These are phyloP conservation scores for Drosophila pectinifera DNA, from an alignment of 1,140 invertebrate genomes.

Conservation along the genomic window DNA sequence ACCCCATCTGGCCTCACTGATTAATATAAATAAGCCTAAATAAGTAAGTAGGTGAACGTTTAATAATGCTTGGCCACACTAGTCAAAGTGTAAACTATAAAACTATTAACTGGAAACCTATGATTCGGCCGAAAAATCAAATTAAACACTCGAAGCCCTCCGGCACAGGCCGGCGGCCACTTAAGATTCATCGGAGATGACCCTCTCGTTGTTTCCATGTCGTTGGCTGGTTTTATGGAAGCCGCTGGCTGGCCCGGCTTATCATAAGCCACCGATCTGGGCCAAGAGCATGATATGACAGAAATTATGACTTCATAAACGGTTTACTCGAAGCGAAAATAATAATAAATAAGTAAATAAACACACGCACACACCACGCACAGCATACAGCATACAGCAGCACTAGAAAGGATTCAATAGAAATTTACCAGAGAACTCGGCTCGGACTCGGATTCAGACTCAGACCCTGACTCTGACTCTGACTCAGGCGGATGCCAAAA, in stretches of 20 bases:
- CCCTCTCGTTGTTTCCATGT: conserved; percentile 25
- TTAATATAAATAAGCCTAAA: no score
- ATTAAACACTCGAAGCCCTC: conserved; percentile 66
- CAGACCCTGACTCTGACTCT: no score
- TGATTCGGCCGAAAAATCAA: conserved; percentile 53
- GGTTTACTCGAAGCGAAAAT: conserved; percentile 37
- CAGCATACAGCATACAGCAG: no score
- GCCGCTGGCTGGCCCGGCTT: conserved; percentile 26
- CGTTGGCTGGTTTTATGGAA: conserved; percentile 23
- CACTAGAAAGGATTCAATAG: conserved; percentile 70
- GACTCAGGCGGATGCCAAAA: conserved; percentile 41
- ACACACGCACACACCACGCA: conserved; percentile 3
- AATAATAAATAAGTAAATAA: conserved; percentile 9
- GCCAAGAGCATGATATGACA: conserved; percentile 69
- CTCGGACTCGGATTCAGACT: background rate
- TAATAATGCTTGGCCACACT: conserved; percentile 3
- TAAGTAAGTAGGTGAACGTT: no score
- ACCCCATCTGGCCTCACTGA: no score
- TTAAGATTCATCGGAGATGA: conserved; percentile 38
- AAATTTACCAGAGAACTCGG: conserved; percentile 55
- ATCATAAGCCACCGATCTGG: conserved; percentile 66
- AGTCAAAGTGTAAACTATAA: conserved; percentile 6
- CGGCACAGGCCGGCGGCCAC: conserved; percentile 37
- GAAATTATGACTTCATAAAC: conserved; percentile 81
- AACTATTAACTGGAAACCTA: conserved; percentile 27